Percentiles rank a stretch among this genome's conserved stretches.
These are phyloP conservation scores for Pseudolaguvia tuberculata DNA, from an alignment of 2,113 vertebrate genomes.

Conservation along the genomic window DNA sequence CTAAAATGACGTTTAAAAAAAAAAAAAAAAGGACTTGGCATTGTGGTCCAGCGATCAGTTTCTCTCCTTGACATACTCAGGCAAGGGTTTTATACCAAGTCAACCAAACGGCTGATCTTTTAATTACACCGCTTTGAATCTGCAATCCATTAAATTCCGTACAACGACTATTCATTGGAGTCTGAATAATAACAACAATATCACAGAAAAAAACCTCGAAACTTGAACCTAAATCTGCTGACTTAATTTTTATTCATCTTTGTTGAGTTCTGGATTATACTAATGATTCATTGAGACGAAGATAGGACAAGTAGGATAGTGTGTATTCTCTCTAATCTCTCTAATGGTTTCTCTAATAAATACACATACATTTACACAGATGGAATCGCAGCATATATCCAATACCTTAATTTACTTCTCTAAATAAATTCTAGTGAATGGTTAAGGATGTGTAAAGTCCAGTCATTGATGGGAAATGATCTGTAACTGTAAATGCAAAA, in stretches of 20 bases:
- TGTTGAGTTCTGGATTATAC: no score
- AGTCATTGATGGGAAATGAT: conserved; percentile 19
- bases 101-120: neutral
- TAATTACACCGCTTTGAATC: neutral
- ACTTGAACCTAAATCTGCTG: no score
- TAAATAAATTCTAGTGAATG: no score
- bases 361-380: neutral
- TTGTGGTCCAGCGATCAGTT: neutral
- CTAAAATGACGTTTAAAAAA: neutral
- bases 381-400: no score
- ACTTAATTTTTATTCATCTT: no score
- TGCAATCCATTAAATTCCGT: neutral
- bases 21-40: neutral
- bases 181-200: neutral
- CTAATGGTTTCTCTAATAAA: neutral
- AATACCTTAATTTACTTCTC: no score
- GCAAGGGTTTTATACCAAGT: neutral
- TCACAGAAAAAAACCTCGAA: no score
- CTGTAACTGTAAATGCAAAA: conserved; percentile 4
- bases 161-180: neutral
- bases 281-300: no score
- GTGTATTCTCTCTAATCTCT: neutral
- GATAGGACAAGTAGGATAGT: neutral
- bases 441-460: neutral
- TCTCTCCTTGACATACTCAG: no score